A percentile compares a stretch with the other conserved stretches of the same genome.
Conservation (phyloP, 1,140 invertebrate genomes). For the Drosophila ironensis region DNA sequence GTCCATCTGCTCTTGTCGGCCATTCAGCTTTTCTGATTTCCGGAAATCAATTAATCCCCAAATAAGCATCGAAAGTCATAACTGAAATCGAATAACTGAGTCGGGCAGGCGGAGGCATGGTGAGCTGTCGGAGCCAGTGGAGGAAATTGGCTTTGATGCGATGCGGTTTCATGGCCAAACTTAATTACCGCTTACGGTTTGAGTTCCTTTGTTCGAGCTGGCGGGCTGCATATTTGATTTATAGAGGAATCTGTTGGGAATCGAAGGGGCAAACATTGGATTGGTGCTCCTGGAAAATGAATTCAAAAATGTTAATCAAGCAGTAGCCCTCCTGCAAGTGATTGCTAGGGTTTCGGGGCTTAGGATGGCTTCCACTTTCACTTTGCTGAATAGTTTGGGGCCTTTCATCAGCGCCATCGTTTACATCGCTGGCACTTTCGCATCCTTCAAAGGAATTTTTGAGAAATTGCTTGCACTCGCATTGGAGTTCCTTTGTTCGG, state of each 20-base stretch:
- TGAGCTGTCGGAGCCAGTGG: conserved; percentile 17
- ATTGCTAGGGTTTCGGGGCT: no score
- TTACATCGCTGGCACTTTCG: no score
- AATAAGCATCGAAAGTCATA: conserved; percentile 34
- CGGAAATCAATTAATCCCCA: conserved; percentile 34
- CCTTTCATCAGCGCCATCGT: not conserved
- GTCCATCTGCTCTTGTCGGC: no score
- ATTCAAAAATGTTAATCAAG: no score
- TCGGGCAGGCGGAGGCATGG: not conserved
- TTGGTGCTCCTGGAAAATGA: no score
- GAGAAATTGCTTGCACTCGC: not conserved
- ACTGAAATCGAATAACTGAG: conserved; percentile 42
- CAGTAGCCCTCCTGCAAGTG: no score
- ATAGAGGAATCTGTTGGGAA: not conserved
- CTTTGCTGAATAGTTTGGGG: not conserved
- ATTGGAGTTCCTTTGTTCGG: not conserved
- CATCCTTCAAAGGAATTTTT: not conserved
- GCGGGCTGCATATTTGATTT: conserved; percentile 18
- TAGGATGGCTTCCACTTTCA: no score
- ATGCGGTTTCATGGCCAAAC: conserved; percentile 37
- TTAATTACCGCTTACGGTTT: conserved; percentile 26
- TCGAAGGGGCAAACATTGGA: no score
- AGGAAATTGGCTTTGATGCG: conserved; percentile 37
- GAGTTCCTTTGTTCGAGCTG: conserved; percentile 5
- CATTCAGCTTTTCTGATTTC: not conserved